phyloP scores from a whole-genome alignment of 2,888 invertebrate genomes.

The Ptilodon capucinus region DNA sequence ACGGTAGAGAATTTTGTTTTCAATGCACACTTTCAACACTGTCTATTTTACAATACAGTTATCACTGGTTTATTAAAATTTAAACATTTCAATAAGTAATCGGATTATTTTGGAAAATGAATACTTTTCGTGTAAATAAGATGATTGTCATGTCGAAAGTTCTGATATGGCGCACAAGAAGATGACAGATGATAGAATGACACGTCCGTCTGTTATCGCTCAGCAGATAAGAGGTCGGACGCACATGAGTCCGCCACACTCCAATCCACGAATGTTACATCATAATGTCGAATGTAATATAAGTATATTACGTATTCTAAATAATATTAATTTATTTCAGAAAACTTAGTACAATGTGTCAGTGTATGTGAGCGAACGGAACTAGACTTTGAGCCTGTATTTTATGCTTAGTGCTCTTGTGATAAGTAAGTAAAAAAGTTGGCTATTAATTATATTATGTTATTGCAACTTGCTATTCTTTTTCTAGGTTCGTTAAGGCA shows the following conservation, averaged over 20 bases:
- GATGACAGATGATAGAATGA: slow-evolving; percentile 8
- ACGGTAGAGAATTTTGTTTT: not conserved
- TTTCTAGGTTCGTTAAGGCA: too few species aligned
- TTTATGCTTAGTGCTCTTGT: too few species aligned
- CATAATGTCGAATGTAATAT: slow-evolving; percentile 9
- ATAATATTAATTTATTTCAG: too few species aligned
- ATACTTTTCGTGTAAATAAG: not conserved
- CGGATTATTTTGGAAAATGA: not conserved
- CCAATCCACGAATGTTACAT: slow-evolving; percentile 22
- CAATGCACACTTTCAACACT: not conserved
- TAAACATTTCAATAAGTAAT: not conserved
- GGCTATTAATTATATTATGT: too few species aligned
- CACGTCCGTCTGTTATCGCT: slow-evolving; percentile 15
- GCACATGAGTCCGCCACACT: slow-evolving; percentile 10
- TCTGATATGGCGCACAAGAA: slow-evolving; percentile 5
- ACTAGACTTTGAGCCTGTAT: too few species aligned
- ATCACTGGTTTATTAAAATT: not conserved
- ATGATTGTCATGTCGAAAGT: not conserved
- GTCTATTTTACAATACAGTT: not conserved
- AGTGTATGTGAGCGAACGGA: too few species aligned
- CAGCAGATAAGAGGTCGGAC: slow-evolving; percentile 34
- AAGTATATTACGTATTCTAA: not conserved
- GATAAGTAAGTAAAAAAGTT: too few species aligned
- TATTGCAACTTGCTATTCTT: too few species aligned
- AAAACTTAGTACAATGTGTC: too few species aligned